Conservation (phyloP, 2,888 invertebrate species). For the Seira ritae region DNA sequence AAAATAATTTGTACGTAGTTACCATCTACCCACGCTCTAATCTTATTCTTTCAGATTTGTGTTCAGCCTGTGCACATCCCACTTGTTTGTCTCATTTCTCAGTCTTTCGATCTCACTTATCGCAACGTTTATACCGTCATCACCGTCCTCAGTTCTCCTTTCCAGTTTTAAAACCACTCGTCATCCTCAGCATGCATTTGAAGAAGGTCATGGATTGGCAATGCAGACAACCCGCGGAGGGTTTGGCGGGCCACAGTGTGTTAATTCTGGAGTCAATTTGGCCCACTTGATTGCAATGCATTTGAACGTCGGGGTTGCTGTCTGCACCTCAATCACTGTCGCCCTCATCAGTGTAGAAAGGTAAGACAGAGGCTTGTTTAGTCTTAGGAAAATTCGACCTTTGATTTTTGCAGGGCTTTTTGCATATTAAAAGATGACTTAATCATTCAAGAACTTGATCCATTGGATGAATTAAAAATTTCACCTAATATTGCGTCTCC, state of each 20-base stretch:
- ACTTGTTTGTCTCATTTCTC: slow-evolving; percentile 67
- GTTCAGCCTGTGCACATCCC: slow-evolving; percentile 71
- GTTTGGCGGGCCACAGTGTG: slow-evolving; percentile 36
- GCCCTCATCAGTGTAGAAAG: slow-evolving; percentile 71
- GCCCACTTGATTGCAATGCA: slow-evolving; percentile 65
- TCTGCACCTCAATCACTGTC: slow-evolving; percentile 71
- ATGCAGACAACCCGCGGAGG: neutral
- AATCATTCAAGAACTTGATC: neutral
- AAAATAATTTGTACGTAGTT: neutral
- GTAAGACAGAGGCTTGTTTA: slow-evolving; percentile 54
- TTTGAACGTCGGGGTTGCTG: slow-evolving; percentile 68
- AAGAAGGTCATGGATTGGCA: neutral
- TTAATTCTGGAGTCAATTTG: slow-evolving; percentile 47
- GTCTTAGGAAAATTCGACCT: neutral
- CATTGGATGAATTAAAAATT: neutral
- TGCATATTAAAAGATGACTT: no score
- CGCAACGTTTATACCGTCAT: slow-evolving; percentile 46
- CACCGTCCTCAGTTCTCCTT: neutral
- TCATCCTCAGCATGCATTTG: slow-evolving; percentile 1
- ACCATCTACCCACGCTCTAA: neutral
- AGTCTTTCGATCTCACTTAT: slow-evolving; percentile 69
- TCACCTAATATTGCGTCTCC: neutral
- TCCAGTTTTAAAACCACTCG: slow-evolving; percentile 18
- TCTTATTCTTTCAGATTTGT: slow-evolving; percentile 69
- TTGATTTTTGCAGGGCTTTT: no score